These are phyloP conservation scores for Gari tellinella DNA, from an alignment of 2,888 invertebrate genomes.

Conservation along the genomic window DNA sequence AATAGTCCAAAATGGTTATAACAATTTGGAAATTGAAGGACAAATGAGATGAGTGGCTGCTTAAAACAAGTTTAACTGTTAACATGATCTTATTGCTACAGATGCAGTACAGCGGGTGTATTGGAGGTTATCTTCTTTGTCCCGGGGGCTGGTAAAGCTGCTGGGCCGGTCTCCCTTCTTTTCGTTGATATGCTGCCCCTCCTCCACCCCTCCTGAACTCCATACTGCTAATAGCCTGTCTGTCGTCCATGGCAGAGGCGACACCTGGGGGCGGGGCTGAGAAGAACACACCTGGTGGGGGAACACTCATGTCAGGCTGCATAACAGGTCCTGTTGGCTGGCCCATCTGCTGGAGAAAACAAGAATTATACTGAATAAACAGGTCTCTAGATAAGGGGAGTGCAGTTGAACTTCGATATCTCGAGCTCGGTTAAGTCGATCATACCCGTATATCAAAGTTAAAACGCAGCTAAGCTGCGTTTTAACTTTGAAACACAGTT, in stretches of 20 bases:
- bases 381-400: too few relatives aligned
- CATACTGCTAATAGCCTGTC: constrained; percentile 65
- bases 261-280: constrained; percentile 41
- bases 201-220: constrained; percentile 75
- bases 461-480: too few relatives aligned
- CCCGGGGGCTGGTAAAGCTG: constrained; percentile 68
- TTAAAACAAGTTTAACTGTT: too few relatives aligned
- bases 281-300: constrained; percentile 58
- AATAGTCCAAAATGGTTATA: too few relatives aligned
- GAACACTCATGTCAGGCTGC: constrained; percentile 47
- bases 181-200: constrained; percentile 86
- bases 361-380: neutral
- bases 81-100: too few relatives aligned
- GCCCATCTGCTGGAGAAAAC: neutral
- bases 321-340: neutral
- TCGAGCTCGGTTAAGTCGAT: too few relatives aligned
- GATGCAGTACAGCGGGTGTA: neutral
- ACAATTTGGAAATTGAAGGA: too few relatives aligned
- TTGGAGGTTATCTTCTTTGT: constrained; percentile 45
- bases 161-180: constrained; percentile 65
- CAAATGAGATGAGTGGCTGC: too few relatives aligned
- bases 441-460: too few relatives aligned
- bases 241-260: constrained; percentile 34
- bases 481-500: too few relatives aligned
- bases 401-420: too few relatives aligned